Base-by-base conservation (phyloP, 2,113 vertebrate species). In the Bagarius yarrelli region DNA sequence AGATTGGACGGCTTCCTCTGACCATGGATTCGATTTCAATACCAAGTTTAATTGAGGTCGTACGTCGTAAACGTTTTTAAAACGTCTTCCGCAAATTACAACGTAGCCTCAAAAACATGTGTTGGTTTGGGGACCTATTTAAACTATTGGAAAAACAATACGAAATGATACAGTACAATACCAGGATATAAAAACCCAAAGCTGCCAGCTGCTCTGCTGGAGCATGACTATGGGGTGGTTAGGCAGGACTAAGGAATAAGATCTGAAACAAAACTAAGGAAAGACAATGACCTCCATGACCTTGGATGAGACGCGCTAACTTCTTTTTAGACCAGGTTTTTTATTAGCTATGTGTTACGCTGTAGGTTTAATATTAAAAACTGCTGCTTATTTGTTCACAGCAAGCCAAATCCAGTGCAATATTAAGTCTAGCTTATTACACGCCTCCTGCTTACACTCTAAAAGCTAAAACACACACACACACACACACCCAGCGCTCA, bases 101-200 rank as follows among this genome's bases (percentile, higher is more conserved):
- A 14, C 19, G 13, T 2, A 4, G 18, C 16, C 8, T 47, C 27
- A 15, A 44, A 32, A 40, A 25, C 19, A 13, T 47, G 25, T 55
- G 47, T 30, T 23, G 55, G 21, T 40, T 63, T 56, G 32, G 56
- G 27, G 73, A 81, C 52, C 47, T 34, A 23, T 67, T 67, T 40
- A 40, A 40, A 40, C 3, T 6, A 47, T 16, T 57, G 52, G 72
- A 52, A 15, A 21, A 57, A 55, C 25, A 60, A 75, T 30, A 27
- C 23, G 60, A 55, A 66, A 56, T 34, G 16, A 18, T 40, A 76
- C 80, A 76, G 25, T 44, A 76, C 80, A 76, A 81, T 57, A 67
- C 21, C 72, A 81, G 80, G 80, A 81, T 76, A 69, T 76, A 44
- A 76, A 67, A 81, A 47, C 50, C 9, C 60, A 69, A 47, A 14